Conservation (phyloP, 1,140 invertebrate species). For the Ptiloglossa arizonensis region DNA sequence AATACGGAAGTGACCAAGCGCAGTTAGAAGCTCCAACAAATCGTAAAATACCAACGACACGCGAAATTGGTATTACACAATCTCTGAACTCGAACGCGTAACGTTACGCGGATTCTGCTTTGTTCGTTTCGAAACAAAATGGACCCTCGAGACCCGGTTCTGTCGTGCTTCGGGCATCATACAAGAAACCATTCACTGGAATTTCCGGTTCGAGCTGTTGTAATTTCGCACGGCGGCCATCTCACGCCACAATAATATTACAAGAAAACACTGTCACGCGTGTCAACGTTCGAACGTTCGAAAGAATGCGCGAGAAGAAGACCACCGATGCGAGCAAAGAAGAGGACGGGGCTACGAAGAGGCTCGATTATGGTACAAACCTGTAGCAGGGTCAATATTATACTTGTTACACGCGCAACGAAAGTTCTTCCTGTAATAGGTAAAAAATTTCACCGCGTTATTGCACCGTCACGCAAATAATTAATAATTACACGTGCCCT, state of each 20-base stretch:
- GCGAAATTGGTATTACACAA: not conserved
- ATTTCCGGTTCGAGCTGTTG: conserved; percentile 20
- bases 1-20: not conserved
- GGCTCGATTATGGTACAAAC: too few species aligned
- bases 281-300: not conserved
- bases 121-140: not conserved
- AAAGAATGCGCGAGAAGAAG: not conserved
- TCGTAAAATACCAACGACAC: not conserved
- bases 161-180: not conserved
- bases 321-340: not conserved
- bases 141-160: not conserved
- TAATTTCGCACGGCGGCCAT: not conserved
- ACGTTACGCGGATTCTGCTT: not conserved
- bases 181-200: conserved; percentile 9
- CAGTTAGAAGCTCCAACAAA: not conserved
- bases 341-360: too few species aligned
- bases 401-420: too few species aligned
- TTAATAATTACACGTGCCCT: too few species aligned
- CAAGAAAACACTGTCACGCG: not conserved
- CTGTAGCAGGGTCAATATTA: too few species aligned
- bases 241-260: not conserved
- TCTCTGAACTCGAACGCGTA: not conserved
- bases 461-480: too few species aligned
- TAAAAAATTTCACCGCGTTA: too few species aligned
- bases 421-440: too few species aligned